Percentiles rank a stretch among this genome's conserved stretches.
Conservation (phyloP, 2,113 vertebrate genomes). For the Ctenodactylus gundi region DNA sequence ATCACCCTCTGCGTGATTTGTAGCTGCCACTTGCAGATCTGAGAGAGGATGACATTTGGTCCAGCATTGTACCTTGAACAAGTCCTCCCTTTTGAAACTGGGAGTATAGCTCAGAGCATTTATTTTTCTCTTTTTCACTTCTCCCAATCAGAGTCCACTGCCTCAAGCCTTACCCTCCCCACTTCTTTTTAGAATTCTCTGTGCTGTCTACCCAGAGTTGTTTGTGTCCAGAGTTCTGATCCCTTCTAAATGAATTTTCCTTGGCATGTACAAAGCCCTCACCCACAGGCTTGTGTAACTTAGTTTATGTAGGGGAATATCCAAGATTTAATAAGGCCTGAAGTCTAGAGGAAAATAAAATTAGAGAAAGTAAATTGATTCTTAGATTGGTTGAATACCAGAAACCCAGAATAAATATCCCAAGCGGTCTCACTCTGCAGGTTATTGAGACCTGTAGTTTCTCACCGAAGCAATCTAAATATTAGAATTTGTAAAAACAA, state of each 20-base stretch:
- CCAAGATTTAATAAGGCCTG: constrained; percentile 52
- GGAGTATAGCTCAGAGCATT: neutral
- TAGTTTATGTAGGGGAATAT: neutral
- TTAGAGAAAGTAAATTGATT: constrained; percentile 67
- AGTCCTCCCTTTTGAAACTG: neutral
- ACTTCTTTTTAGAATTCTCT: constrained; percentile 14
- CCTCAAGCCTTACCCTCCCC: neutral
- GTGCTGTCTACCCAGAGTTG: neutral
- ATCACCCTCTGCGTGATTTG: neutral
- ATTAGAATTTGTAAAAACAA: neutral
- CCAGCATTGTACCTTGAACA: neutral
- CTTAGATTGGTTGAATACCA: constrained; percentile 57
- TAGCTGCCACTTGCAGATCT: neutral
- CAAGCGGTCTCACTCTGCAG: constrained; percentile 1
- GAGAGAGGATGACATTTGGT: too few species aligned
- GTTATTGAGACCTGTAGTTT: constrained; percentile 61
- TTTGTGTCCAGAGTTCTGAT: constrained; percentile 35
- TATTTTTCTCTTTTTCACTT: neutral
- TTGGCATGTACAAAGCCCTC: constrained; percentile 37
- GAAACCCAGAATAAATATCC: constrained; percentile 57
- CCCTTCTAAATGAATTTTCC: constrained; percentile 43
- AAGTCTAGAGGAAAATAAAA: constrained; percentile 68
- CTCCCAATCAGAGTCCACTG: neutral
- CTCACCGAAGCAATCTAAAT: constrained; percentile 7
- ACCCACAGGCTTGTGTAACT: constrained; percentile 42